Percentiles rank a stretch among this genome's conserved stretches.
Evolutionary conservation across 2,797 vertebrate species (phyloP).

Genomic region (Lagocephalus sceleratus): DNA sequence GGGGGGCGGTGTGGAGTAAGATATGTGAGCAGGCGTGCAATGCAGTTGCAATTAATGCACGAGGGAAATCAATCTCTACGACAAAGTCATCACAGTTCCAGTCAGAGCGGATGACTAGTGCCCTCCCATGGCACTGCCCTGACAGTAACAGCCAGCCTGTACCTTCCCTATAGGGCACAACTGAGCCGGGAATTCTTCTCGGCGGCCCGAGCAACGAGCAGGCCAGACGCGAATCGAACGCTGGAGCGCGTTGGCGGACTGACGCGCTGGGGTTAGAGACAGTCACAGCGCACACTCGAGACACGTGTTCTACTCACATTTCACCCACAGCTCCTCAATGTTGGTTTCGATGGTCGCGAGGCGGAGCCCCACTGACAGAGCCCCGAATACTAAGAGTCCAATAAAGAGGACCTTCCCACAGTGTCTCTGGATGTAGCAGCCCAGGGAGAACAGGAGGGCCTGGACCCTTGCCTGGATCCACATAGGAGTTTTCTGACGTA

Average conservation of each 20-base stretch:
- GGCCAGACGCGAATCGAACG: not conserved
- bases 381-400: conserved; percentile 93
- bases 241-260: not conserved
- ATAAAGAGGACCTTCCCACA: conserved; percentile 98
- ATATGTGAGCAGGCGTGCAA: not conserved
- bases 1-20: not conserved
- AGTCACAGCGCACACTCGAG: not conserved
- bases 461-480: conserved; percentile 95
- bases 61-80: not conserved
- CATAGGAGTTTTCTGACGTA: conserved; percentile 87
- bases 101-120: conserved; percentile 40
- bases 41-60: no score
- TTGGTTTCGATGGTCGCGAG: conserved; percentile 94
- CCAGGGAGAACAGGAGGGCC: conserved; percentile 93
- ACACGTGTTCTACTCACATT: conserved; percentile 82
- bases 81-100: conserved; percentile 4
- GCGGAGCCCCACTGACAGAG: conserved; percentile 92
- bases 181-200: not conserved
- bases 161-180: conserved; percentile 8
- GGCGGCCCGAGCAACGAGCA: not conserved
- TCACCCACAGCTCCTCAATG: conserved; percentile 97
- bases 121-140: conserved; percentile 41
- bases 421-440: conserved; percentile 95
- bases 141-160: conserved; percentile 43
- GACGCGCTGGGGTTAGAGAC: not conserved